Percentiles rank a stretch among this genome's conserved stretches.
phyloP scores from a whole-genome alignment of 2,113 vertebrate genomes.

The Pseudolaguvia tuberculata region DNA sequence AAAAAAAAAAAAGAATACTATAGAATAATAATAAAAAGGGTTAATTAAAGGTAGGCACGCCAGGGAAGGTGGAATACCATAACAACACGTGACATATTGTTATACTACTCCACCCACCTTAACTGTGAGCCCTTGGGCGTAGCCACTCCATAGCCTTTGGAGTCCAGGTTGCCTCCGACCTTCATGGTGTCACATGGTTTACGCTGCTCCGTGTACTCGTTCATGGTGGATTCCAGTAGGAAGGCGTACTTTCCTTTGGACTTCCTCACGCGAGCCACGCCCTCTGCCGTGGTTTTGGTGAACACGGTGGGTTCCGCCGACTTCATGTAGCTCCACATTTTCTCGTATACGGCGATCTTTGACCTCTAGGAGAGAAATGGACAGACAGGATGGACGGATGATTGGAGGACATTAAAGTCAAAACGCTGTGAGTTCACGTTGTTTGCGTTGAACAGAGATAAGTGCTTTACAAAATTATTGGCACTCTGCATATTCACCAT shows the following conservation, averaged over 20 bases:
- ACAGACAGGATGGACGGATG: too few species aligned
- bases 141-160: slow-evolving; percentile 98
- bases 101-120: slow-evolving; percentile 99
- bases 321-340: slow-evolving; percentile 99
- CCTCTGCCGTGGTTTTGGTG: slow-evolving; percentile 94
- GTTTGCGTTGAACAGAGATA: background rate
- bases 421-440: background rate
- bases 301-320: slow-evolving; percentile 97
- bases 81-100: slow-evolving; percentile 99
- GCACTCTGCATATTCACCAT: background rate
- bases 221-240: slow-evolving; percentile 99
- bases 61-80: slow-evolving; percentile 99
- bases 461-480: background rate
- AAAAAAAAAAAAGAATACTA: slow-evolving; percentile 11
- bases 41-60: slow-evolving; percentile 77
- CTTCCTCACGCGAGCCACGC: slow-evolving; percentile 93
- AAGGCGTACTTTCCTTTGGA: slow-evolving; percentile 99
- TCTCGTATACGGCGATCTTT: slow-evolving; percentile 99
- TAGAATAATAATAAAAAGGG: too few species aligned
- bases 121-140: slow-evolving; percentile 99
- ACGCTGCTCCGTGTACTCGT: slow-evolving; percentile 98
- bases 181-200: slow-evolving; percentile 99
- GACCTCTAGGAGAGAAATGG: slow-evolving; percentile 76
- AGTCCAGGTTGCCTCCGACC: slow-evolving; percentile 99
- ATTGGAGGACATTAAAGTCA: too few species aligned